Evolutionary conservation across 2,113 vertebrate genomes (phyloP).

Genomic region (Megalops atlanticus): DNA sequence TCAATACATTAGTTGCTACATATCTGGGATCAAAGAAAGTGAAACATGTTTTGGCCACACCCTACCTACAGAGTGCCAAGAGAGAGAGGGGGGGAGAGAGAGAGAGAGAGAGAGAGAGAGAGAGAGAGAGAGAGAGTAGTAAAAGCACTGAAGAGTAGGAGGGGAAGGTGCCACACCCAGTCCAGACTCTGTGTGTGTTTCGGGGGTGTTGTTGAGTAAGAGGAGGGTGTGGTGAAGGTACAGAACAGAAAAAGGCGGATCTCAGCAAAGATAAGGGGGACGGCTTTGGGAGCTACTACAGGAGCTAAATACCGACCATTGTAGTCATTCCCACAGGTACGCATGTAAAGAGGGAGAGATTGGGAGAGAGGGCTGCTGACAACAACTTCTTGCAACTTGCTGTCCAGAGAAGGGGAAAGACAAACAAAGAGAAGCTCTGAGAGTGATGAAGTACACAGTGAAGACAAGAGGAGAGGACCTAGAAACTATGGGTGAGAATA

Average conservation of each 20-base stretch:
- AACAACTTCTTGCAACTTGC: neutral
- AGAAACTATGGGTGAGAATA: slow-evolving; percentile 62
- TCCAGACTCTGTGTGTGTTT: neutral
- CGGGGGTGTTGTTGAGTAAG: slow-evolving; percentile 53
- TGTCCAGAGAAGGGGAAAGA: slow-evolving; percentile 18
- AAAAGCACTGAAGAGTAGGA: neutral
- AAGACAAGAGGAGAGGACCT: slow-evolving; percentile 64
- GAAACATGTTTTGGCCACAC: slow-evolving; percentile 19
- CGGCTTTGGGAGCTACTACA: slow-evolving; percentile 24
- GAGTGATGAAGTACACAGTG: slow-evolving; percentile 70
- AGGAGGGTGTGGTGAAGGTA: slow-evolving; percentile 64
- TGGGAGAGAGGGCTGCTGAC: neutral
- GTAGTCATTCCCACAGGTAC: neutral
- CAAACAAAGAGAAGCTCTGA: slow-evolving; percentile 30
- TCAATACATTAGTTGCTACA: slow-evolving; percentile 5
- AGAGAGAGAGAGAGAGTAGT: neutral
- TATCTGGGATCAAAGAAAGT: slow-evolving; percentile 4
- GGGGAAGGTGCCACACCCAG: neutral
- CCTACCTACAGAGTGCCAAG: slow-evolving; percentile 7
- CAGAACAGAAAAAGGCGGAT: slow-evolving; percentile 54
- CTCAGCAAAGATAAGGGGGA: slow-evolving; percentile 50
- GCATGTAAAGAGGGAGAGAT: neutral
- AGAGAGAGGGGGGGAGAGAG: slow-evolving; percentile 4
- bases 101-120: neutral
- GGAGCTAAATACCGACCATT: neutral